These are phyloP conservation scores for Sinotaia quadrata DNA, from an alignment of 2,888 invertebrate genomes.

Conservation along the genomic window DNA sequence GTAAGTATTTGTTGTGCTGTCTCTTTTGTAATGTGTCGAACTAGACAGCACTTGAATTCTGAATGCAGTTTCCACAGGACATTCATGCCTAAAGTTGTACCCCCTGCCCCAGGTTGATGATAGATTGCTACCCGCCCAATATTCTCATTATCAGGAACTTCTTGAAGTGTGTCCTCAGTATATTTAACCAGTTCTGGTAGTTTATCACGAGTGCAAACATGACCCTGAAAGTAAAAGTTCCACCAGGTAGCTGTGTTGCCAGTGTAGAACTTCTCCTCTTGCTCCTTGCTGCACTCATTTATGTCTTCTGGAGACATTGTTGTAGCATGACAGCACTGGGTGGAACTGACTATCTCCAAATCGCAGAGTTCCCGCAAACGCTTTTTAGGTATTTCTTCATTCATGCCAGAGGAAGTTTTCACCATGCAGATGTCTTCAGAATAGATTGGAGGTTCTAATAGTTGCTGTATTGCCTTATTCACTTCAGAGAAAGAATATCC, in stretches of 20 bases:
- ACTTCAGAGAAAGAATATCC: conserved; percentile 53
- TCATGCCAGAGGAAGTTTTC: neutral
- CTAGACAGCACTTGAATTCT: conserved; percentile 48
- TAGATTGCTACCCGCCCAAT: conserved; percentile 43
- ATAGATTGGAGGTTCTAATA: neutral
- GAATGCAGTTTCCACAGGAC: conserved; percentile 51
- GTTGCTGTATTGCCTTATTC: conserved; percentile 25
- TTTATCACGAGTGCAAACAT: conserved; percentile 44
- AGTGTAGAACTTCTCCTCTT: conserved; percentile 44
- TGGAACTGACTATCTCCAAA: conserved; percentile 28
- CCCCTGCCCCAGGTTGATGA: conserved; percentile 61
- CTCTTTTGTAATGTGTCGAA: conserved; percentile 46
- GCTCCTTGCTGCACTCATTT: conserved; percentile 40
- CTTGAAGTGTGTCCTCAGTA: conserved; percentile 33
- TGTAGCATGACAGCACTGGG: neutral
- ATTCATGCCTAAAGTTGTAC: conserved; percentile 54
- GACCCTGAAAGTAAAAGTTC: conserved; percentile 52
- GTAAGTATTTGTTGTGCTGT: conserved; percentile 45
- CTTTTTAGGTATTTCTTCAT: conserved; percentile 3
- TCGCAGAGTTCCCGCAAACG: conserved; percentile 30
- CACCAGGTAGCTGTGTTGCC: conserved; percentile 53
- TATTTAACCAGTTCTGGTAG: conserved; percentile 32
- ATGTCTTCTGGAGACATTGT: conserved; percentile 22
- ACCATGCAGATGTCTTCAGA: conserved; percentile 31
- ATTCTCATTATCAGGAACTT: conserved; percentile 24